Percentiles rank a stretch among this genome's conserved stretches.
Conservation (phyloP, 2,797 vertebrate genomes). For the Pseudomugil gertrudae region DNA sequence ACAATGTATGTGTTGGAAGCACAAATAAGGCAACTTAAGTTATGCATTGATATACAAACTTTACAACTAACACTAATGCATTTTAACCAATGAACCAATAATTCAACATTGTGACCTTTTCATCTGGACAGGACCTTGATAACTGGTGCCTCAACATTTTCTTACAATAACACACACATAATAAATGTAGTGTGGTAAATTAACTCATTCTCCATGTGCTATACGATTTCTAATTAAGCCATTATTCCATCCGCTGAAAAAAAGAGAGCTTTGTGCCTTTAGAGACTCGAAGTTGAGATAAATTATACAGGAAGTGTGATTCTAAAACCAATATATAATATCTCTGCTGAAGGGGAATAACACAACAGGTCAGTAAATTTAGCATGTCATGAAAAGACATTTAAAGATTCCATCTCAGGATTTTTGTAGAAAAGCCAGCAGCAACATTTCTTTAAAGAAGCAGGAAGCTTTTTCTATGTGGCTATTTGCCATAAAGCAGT, state of each 20-base stretch:
- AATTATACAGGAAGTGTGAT: background rate
- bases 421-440: background rate
- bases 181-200: no score
- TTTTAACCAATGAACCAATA: no score
- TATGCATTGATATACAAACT: no score
- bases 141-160: no score
- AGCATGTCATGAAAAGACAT: background rate
- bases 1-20: no score
- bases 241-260: background rate
- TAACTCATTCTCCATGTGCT: no score
- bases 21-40: no score
- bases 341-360: background rate
- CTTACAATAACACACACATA: no score
- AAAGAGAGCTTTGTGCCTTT: no score
- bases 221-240: background rate
- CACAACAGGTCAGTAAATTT: background rate
- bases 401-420: background rate
- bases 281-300: background rate
- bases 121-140: no score
- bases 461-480: background rate
- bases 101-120: no score
- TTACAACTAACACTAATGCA: no score
- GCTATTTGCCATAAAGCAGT: background rate
- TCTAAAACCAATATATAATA: background rate
- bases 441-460: background rate